Base-by-base conservation (phyloP, 2,888 invertebrate genomes). In the Theretra japonica region DNA sequence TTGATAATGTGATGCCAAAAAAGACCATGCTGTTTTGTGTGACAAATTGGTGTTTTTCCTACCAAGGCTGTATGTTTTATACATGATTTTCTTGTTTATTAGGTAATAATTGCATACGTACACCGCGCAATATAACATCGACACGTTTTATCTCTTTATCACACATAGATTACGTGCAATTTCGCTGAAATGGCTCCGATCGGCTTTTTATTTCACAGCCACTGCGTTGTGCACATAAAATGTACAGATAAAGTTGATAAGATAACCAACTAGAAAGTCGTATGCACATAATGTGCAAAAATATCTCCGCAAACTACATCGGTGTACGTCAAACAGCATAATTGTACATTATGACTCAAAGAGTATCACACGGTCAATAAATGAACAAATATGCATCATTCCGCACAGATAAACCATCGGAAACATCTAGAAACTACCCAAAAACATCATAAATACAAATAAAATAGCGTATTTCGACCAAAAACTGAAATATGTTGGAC, bases 261-360 rank as follows among this genome's bases (percentile, higher is more conserved):
- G 85, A 85, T 83, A 83, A 77, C 76, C 72, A 41, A 72, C 73
- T 80, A 80, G 80, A 83, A 83, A 83, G 78, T 79, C 75, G 74
- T 74, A 72, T 77, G 65, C 77, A 76, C 48, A 74, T 73, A 73
- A 72, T 75, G 75, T 74, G 71, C 72, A 74, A 78, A 76, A 75
- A 75, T 70, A 65, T 65, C 23, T 33, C 71, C 71, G 80, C 76
- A 74, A 73, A 72, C 74, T 80, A 75, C 60, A 69, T 73, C 76
- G 19, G 75, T 72, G 74, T 70, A 78, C 79, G 75, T 75, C 78
- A 80, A 69, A 8, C 41, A 41, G 58, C 74, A 75, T 81, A 80
- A 82, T 82, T 81, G 83, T 78, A 72, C 78, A 75, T 56, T 75
- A 80, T 83, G 82, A 85, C 79, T 85, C 83, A 84, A 83, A 73